Percentiles rank a stretch among this genome's conserved stretches.
Conservation (phyloP, 2,797 vertebrate genomes). For the Megaceryle alcyon region DNA sequence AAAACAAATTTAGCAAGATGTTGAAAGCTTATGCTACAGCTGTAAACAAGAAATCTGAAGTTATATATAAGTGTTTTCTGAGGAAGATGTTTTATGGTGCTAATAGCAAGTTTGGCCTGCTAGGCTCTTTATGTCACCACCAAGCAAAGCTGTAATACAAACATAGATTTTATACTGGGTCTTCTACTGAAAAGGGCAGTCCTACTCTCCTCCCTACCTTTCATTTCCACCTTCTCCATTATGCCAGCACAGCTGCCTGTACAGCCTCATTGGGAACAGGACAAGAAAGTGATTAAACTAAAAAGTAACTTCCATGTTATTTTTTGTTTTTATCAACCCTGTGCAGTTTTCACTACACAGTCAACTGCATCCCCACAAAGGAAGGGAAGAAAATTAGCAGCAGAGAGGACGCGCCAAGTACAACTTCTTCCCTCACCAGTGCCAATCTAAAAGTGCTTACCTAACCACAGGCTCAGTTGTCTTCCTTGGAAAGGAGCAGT, state of each 20-base stretch:
- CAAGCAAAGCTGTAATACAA: neutral
- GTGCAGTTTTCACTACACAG: neutral
- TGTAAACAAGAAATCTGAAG: neutral
- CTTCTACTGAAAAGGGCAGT: neutral
- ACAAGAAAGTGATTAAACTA: neutral
- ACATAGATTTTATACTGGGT: neutral
- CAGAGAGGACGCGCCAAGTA: neutral
- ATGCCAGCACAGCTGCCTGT: neutral
- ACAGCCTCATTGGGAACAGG: neutral
- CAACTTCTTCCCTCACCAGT: neutral
- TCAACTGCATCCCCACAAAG: neutral
- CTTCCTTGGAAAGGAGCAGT: neutral
- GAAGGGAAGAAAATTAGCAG: neutral
- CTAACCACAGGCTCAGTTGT: neutral
- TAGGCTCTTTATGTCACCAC: neutral
- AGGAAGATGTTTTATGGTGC: neutral
- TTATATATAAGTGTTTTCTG: neutral
- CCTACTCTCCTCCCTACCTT: neutral
- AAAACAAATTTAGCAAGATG: slow-evolving; percentile 15
- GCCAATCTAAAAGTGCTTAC: neutral
- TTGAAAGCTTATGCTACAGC: neutral
- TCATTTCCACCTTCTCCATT: neutral
- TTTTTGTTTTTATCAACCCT: neutral
- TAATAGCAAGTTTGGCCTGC: neutral
- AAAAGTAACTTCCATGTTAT: neutral